Conservation (phyloP, 2,888 invertebrate species). For the Melieria picta region DNA sequence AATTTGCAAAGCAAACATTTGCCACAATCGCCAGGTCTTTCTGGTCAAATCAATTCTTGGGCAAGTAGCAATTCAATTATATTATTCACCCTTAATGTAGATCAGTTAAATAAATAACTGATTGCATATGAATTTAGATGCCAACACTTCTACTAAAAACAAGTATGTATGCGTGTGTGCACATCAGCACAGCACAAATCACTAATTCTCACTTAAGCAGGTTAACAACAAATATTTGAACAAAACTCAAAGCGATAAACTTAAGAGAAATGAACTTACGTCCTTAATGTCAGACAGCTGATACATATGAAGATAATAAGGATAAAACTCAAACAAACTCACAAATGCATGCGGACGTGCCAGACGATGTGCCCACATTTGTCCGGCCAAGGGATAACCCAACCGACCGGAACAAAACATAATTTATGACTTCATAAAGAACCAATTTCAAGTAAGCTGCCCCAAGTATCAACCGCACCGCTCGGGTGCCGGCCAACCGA, state of each 20-base stretch:
- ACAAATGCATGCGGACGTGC: not conserved
- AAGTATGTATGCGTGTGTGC: too few species aligned
- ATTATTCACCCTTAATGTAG: too few species aligned
- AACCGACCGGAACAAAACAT: conserved; percentile 41
- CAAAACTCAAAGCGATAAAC: conserved; percentile 29
- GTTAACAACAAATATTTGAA: conserved; percentile 35
- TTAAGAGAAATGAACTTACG: conserved; percentile 37
- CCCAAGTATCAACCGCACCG: not conserved
- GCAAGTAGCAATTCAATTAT: too few species aligned
- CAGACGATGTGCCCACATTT: not conserved
- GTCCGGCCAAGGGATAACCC: conserved; percentile 23
- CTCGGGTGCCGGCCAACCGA: not conserved
- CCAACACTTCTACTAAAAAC: too few species aligned
- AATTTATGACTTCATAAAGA: conserved; percentile 46
- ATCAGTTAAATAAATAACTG: too few species aligned
- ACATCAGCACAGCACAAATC: conserved; percentile 7
- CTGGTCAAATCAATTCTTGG: too few species aligned
- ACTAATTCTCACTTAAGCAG: conserved; percentile 26
- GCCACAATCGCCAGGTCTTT: too few species aligned
- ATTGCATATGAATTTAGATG: too few species aligned
- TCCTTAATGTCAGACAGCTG: conserved; percentile 34
- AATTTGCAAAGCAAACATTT: too few species aligned
- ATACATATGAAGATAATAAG: conserved; percentile 30
- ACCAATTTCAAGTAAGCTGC: conserved; percentile 38
- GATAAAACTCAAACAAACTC: conserved; percentile 27